Percentiles rank a stretch among this genome's conserved stretches.
These are phyloP conservation scores for Petrolisthes manimaculis DNA, from an alignment of 2,888 invertebrate species.

Conservation along the genomic window DNA sequence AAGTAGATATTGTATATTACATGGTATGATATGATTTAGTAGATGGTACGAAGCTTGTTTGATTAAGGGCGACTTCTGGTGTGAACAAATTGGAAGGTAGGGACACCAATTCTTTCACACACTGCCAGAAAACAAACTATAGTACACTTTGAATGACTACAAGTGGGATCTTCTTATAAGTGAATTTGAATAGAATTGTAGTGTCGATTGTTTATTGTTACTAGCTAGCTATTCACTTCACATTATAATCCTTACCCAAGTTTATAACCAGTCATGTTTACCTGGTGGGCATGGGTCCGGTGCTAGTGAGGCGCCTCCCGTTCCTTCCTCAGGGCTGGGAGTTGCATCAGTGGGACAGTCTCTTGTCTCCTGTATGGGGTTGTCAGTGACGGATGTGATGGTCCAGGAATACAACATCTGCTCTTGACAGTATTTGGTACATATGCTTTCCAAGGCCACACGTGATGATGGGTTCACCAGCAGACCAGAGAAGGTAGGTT, in stretches of 20 bases:
- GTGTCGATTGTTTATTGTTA: too few relatives aligned
- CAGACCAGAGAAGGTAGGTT: constrained; percentile 26
- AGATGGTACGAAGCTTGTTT: background rate
- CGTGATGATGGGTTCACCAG: constrained; percentile 43
- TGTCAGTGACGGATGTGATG: constrained; percentile 22
- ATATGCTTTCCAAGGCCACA: constrained; percentile 30
- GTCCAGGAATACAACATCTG: constrained; percentile 47
- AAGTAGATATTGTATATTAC: background rate
- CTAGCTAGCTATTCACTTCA: too few relatives aligned
- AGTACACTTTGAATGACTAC: too few relatives aligned
- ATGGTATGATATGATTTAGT: too few relatives aligned
- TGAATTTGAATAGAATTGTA: too few relatives aligned
- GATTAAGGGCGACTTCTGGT: background rate
- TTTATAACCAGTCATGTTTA: too few relatives aligned
- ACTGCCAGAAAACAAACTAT: too few relatives aligned
- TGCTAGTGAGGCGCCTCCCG: constrained; percentile 7
- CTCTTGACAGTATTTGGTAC: constrained; percentile 28
- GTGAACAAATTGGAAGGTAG: background rate
- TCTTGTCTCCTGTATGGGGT: constrained; percentile 22
- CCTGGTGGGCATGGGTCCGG: constrained; percentile 23
- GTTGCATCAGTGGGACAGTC: background rate
- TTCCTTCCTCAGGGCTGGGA: too few relatives aligned
- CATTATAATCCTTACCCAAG: too few relatives aligned
- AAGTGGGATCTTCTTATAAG: too few relatives aligned
- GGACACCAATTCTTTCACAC: too few relatives aligned